A percentile compares a stretch with the other conserved stretches of the same genome.
phyloP scores from a whole-genome alignment of 1,140 invertebrate genomes.

The Heliothis subflexa region DNA sequence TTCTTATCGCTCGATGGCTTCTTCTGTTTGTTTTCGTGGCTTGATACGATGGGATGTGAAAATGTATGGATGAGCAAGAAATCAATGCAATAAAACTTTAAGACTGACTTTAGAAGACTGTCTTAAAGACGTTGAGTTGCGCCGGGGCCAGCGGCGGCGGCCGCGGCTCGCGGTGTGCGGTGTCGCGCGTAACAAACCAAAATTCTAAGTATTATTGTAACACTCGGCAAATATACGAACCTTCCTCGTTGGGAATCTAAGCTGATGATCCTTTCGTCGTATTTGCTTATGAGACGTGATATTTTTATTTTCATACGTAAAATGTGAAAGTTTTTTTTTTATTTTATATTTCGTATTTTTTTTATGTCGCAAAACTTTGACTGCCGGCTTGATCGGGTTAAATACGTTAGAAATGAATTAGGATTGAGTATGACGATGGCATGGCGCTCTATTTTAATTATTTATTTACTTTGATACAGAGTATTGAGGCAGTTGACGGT shows the following conservation, averaged over 20 bases:
- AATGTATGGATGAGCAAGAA: slow-evolving; percentile 65
- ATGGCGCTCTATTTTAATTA: slow-evolving; percentile 8
- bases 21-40: slow-evolving; percentile 35
- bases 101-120: slow-evolving; percentile 85
- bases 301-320: slow-evolving; percentile 54
- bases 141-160: slow-evolving; percentile 33
- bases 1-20: slow-evolving; percentile 61
- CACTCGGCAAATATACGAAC: slow-evolving; percentile 42
- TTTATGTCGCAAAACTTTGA: slow-evolving; percentile 31
- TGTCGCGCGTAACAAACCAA: slow-evolving; percentile 60
- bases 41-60: slow-evolving; percentile 46
- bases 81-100: slow-evolving; percentile 84
- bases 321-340: slow-evolving; percentile 48
- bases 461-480: slow-evolving; percentile 36
- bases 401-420: slow-evolving; percentile 41
- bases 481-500: slow-evolving; percentile 2
- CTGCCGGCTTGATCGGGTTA: slow-evolving; percentile 36
- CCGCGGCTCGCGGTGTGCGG: slow-evolving; percentile 30
- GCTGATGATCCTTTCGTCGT: slow-evolving; percentile 39
- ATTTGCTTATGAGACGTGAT: slow-evolving; percentile 51
- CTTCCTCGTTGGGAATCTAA: slow-evolving; percentile 36
- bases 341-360: slow-evolving; percentile 43
- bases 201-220: slow-evolving; percentile 61
- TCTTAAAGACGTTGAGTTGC: slow-evolving; percentile 73
- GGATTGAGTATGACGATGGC: slow-evolving; percentile 2